Base-by-base conservation (phyloP, 1,140 invertebrate genomes). In the Philaenus spumarius region DNA sequence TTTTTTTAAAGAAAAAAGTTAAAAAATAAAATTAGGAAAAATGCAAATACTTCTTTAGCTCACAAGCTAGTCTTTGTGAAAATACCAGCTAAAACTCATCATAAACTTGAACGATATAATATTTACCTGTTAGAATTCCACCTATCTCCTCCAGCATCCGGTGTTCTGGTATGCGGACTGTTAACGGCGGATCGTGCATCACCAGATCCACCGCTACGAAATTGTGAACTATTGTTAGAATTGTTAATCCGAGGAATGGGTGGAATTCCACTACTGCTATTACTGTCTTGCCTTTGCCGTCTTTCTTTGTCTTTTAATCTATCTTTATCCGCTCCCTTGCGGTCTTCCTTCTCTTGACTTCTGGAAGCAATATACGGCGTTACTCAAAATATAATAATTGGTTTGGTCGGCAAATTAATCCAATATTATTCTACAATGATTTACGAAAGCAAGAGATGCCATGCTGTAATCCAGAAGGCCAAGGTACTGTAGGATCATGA, bases 141-240 rank as follows among this genome's bases (percentile, higher is more conserved):
- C 42, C 60, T 64, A 51, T 75, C 72, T 17, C 73, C 64, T 5
- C 71, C 47, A 11, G 23, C 34, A 14, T 58, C 56, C 7, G 54
- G 24, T 14, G 52, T 37, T 43, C 52, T 35, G 9, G 22, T 26
- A 26, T 58, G 46, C 6, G 56, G 55, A 39, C 26, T 47, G 43
- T 57, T 57, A 20, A 57, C 24, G 14, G 17, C 24, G 2, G 12
- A 14, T 2, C 46, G 50, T 15, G 12, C 17, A 19, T 42, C 56
- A 19, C 56, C 46, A 23, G 54, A 20, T 2, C 42, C 42, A 9
- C 24, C 19, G 2, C 55, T 9, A 4, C 26, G 26, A 30, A 30
- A 30, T 30, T 30, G 26, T 30, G 26, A 30, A 30, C 26, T 30
- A 30, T 9, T 30, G 26, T 30, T 30, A 30, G 26, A 30, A 30